Evolutionary conservation across 2,888 invertebrate genomes (phyloP), one percentile per base, ranked within the genome.

Genomic region (Drosophila maculinotata): DNA sequence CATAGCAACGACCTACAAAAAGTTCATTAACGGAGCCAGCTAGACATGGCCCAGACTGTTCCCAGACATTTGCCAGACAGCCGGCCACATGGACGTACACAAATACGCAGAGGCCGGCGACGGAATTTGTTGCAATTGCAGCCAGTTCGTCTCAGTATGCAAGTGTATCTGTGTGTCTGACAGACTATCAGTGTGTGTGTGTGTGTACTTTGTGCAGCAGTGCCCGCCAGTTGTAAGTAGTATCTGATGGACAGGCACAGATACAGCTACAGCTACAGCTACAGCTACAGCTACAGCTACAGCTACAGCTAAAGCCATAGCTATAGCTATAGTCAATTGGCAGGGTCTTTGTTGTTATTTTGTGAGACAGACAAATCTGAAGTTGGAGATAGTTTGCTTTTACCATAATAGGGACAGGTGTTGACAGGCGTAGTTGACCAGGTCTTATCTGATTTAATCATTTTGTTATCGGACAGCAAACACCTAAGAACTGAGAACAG

Each of bases 41-140:
- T 90, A 91, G 91, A 91, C 90, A 89, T 91, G 91, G 91, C 90
- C 91, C 91, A 91, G 91, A 91, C 91, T 90, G 88, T 88, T 85
- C 76, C 85, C 89, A 90, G 90, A 90, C 90, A 85, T 75, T 80
- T 75, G 69, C 71, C 81, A 86, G 75, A 87, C 82, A 79, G 65
- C 59, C 70, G 64, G 76, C 66, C 79, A 59, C 62, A 74, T 63
- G 57, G 59, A 68, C 69, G 63, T 54, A 73, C 60, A 75, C 60
- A 79, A 76, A 69, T 48, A 65, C 72, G 73, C 72, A 73, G 73
- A 71, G 70, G 75, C 76, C 68, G 66, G 56, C 70, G 63, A 57
- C 69, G 62, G 85, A 77, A 80, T 84, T 81, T 63, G 79, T 54
- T 80, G 78, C 87, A 87, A 62, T 62, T 69, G 78, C 84, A 76